phyloP scores from a whole-genome alignment of 2,888 invertebrate species.

The Metellina segmentata region DNA sequence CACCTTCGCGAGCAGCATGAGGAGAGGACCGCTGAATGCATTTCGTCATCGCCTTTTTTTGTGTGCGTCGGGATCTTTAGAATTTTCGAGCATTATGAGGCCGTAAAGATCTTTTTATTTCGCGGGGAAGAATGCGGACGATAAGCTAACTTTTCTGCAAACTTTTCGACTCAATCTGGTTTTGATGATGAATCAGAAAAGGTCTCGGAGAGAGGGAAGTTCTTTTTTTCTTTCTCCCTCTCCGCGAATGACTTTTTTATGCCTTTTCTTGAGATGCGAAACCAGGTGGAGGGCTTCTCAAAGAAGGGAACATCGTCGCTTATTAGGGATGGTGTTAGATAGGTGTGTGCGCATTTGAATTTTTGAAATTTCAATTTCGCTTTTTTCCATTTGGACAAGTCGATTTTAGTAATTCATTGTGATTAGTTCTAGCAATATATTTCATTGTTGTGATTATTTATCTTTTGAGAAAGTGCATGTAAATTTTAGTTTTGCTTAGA shows the following conservation, averaged over 20 bases:
- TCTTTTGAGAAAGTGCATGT: too few species aligned
- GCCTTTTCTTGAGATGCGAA: background rate
- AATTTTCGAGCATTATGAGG: background rate
- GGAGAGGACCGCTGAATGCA: too few species aligned
- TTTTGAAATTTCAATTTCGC: background rate
- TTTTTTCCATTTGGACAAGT: background rate
- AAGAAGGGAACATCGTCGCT: background rate
- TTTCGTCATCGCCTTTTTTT: background rate
- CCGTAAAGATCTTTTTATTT: slow-evolving; percentile 1
- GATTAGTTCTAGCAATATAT: too few species aligned
- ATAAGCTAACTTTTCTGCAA: slow-evolving; percentile 16
- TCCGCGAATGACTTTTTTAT: background rate
- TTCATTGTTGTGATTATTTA: too few species aligned
- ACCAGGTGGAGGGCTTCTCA: background rate
- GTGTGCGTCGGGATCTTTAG: background rate
- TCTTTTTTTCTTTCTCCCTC: background rate
- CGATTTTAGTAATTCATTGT: too few species aligned
- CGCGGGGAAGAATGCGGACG: background rate
- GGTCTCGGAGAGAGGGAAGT: background rate
- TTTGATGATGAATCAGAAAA: slow-evolving; percentile 48
- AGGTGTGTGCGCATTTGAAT: background rate
- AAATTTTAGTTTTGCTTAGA: too few species aligned
- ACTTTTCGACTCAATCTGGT: slow-evolving; percentile 12
- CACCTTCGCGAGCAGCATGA: too few species aligned
- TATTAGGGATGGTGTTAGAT: background rate